Conservation (phyloP, 2,113 vertebrate genomes). For the Myotis brandtii region DNA sequence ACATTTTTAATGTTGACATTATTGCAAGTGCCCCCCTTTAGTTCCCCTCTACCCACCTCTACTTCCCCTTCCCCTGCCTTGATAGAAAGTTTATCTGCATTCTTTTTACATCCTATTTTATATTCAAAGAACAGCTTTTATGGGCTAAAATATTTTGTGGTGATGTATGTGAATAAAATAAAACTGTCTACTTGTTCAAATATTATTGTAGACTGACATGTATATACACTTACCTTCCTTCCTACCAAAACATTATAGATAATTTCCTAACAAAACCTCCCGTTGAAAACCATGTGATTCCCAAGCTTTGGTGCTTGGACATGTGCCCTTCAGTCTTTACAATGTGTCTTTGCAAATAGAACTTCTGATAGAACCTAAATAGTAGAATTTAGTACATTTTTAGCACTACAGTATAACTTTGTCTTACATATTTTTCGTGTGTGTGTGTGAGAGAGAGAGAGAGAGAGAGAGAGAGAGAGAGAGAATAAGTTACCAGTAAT, state of each 20-base stretch:
- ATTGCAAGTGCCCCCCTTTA: too few relatives aligned
- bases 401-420: not conserved
- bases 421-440: not conserved
- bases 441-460: not conserved
- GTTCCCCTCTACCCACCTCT: too few relatives aligned
- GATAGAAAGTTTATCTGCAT: not conserved
- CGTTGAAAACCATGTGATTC: not conserved
- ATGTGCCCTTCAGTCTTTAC: not conserved
- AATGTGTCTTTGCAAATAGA: not conserved
- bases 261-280: not conserved
- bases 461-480: not conserved
- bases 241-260: not conserved
- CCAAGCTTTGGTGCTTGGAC: rapidly evolving
- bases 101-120: not conserved
- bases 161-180: not conserved
- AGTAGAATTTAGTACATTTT: not conserved
- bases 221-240: not conserved
- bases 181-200: not conserved
- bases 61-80: not conserved
- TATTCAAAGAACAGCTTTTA: not conserved
- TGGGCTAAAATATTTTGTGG: not conserved
- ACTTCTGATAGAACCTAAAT: not conserved
- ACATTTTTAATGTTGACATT: too few relatives aligned
- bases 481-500: not conserved
- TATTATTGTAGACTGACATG: not conserved